Conservation (phyloP, 2,888 invertebrate species). For the Tupiocoris notatus region DNA sequence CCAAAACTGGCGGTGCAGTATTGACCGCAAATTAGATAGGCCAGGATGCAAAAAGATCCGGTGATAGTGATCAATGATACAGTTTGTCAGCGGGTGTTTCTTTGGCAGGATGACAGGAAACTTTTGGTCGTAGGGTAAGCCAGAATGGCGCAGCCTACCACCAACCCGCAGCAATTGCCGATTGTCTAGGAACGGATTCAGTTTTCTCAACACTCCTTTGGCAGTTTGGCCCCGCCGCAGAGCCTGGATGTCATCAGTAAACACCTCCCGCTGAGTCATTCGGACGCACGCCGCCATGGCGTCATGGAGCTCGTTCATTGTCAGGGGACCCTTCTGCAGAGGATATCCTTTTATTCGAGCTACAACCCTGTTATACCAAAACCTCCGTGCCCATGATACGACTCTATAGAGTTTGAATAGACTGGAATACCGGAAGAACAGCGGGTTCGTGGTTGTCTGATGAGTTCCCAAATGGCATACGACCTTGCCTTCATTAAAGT, state of each 20-base stretch:
- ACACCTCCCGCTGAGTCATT: neutral
- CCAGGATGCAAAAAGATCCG: slow-evolving; percentile 35
- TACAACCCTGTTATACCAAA: neutral
- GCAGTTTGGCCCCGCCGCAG: neutral
- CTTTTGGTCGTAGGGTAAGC: slow-evolving; percentile 9
- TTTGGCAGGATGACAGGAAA: slow-evolving; percentile 44
- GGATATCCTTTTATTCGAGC: neutral
- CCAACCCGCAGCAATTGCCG: slow-evolving; percentile 43
- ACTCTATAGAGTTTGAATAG: neutral
- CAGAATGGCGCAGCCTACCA: slow-evolving; percentile 35
- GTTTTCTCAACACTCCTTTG: neutral
- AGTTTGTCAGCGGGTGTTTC: slow-evolving; percentile 14
- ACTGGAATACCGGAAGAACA: neutral
- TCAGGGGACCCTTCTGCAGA: neutral
- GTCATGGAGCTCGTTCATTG: neutral
- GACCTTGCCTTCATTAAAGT: too few relatives aligned
- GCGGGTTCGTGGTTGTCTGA: too few relatives aligned
- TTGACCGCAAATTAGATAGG: slow-evolving; percentile 10
- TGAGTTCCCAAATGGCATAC: too few relatives aligned
- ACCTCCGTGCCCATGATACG: neutral
- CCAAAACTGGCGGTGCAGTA: slow-evolving; percentile 39
- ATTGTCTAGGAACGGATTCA: slow-evolving; percentile 40
- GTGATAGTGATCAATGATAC: slow-evolving; percentile 41
- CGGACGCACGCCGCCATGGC: neutral
- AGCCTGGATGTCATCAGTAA: neutral